Conservation (phyloP, 2,888 invertebrate genomes). For the Melanchra persicariae region DNA sequence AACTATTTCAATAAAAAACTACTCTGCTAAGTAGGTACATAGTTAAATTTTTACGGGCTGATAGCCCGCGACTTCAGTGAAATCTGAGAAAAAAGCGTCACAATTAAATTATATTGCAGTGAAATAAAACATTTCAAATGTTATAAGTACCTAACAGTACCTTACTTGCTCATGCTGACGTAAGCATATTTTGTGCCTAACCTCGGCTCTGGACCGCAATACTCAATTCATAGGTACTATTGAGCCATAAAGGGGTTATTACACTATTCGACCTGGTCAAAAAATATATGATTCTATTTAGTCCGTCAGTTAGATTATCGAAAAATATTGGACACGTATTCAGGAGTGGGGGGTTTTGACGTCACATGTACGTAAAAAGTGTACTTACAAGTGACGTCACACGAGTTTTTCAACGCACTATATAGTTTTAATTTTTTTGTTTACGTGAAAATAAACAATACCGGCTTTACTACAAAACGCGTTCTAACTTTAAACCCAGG, state of each 20-base stretch:
- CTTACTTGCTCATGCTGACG: conserved; percentile 23
- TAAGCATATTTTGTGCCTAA: conserved; percentile 25
- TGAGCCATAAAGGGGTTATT: conserved; percentile 19
- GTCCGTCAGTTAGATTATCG: too few species aligned
- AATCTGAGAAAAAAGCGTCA: conserved; percentile 35
- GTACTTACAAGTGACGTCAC: too few species aligned
- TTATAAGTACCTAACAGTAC: conserved; percentile 7
- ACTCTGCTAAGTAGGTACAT: conserved; percentile 58
- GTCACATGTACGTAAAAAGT: too few species aligned
- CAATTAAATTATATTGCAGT: conserved; percentile 33
- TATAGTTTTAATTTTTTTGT: too few species aligned
- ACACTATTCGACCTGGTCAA: too few species aligned
- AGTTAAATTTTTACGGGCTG: conserved; percentile 59
- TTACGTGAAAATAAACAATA: too few species aligned
- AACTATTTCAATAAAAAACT: conserved; percentile 64
- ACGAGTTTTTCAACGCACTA: too few species aligned
- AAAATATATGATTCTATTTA: too few species aligned
- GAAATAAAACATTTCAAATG: conserved; percentile 25
- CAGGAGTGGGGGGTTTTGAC: too few species aligned
- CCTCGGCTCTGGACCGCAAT: background rate
- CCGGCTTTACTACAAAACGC: too few species aligned
- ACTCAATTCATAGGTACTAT: conserved; percentile 21
- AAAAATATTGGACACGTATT: too few species aligned
- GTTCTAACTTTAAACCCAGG: too few species aligned
- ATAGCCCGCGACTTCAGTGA: conserved; percentile 32